Evolutionary conservation across 2,797 vertebrate species (phyloP), one percentile per base, ranked within the genome.

Genomic region (Lacerta bilineata): DNA sequence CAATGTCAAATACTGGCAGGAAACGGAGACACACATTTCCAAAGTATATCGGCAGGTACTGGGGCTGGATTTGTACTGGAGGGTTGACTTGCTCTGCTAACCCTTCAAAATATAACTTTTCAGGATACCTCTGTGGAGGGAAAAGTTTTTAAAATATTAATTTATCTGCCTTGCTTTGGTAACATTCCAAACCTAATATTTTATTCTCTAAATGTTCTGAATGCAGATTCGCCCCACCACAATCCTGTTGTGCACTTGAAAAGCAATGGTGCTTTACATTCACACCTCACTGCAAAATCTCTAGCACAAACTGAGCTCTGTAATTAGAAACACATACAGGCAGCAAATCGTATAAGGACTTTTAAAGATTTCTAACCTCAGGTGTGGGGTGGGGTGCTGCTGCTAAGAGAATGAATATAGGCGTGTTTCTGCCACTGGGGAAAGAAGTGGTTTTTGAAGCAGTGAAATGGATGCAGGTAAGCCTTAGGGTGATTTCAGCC

Each of bases 101-200:
- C 75, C 99, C 99, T 96, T 99, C 99, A 87, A 99, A 99, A 96
- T 99, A 99, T 83, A 99, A 95, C 95, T 99, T 99, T 97, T 99
- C 99, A 29, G 99, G 99, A 81, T 99, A 99, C 97, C 99, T 99
- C 98, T 99, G 96, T 90, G 87, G 72, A 2, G 85, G 87, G 55
- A 8, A 91, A 20, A 93, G 17, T 55, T 89, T 83, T 43, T 59
- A 77, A 76, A 18, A 33, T 15, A 81, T 75, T 7, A 50, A 39
- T 27, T 50, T 66, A 81, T 41, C 27, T n/a, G 11, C 4, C 43
- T 81, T 41, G 39, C 10, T 41, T 85, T 68, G 75, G 6, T 50
- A 85, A 88, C 15, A 8, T 71, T 84, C 78, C 43, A 79, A 46
- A 41, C 25, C 1, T 39, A 18, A 80, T 55, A 29, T 66, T 66